Evolutionary conservation across 2,797 vertebrate genomes (phyloP).

Genomic region (Microhierax caerulescens): DNA sequence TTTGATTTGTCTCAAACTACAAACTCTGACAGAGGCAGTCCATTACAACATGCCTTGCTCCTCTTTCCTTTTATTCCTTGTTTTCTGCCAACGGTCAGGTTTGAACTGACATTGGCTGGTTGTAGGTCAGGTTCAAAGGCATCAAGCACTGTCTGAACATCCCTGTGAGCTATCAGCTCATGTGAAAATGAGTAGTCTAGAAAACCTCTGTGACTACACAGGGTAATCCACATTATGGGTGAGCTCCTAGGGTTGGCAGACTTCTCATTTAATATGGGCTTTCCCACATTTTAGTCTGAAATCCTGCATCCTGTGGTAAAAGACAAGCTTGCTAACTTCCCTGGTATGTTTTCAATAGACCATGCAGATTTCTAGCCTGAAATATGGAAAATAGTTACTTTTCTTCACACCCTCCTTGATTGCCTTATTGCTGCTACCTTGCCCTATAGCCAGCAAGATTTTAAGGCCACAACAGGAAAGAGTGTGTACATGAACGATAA

Average conservation of each 20-base stretch:
- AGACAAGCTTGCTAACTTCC: background rate
- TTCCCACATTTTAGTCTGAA: background rate
- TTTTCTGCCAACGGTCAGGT: background rate
- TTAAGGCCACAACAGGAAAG: background rate
- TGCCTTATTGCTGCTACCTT: background rate
- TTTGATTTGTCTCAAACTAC: slow-evolving; percentile 14
- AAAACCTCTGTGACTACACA: slow-evolving; percentile 11
- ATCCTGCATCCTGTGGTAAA: background rate
- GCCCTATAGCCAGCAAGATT: background rate
- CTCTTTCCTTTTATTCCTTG: background rate
- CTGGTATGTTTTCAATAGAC: background rate
- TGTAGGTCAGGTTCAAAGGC: slow-evolving; percentile 54
- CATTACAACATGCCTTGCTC: background rate
- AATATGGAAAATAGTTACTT: background rate
- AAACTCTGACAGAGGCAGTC: slow-evolving; percentile 6
- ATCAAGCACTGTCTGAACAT: slow-evolving; percentile 29
- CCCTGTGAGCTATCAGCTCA: background rate
- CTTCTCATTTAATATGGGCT: background rate
- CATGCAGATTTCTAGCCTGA: background rate
- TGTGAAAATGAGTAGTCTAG: slow-evolving; percentile 30
- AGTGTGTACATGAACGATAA: background rate
- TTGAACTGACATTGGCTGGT: slow-evolving; percentile 24
- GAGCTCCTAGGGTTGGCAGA: background rate
- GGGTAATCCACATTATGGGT: background rate
- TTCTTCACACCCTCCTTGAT: background rate